Percentiles rank a stretch among this genome's conserved stretches.
Evolutionary conservation across 2,797 vertebrate species (phyloP).

Genomic region (Peromyscus eremicus): DNA sequence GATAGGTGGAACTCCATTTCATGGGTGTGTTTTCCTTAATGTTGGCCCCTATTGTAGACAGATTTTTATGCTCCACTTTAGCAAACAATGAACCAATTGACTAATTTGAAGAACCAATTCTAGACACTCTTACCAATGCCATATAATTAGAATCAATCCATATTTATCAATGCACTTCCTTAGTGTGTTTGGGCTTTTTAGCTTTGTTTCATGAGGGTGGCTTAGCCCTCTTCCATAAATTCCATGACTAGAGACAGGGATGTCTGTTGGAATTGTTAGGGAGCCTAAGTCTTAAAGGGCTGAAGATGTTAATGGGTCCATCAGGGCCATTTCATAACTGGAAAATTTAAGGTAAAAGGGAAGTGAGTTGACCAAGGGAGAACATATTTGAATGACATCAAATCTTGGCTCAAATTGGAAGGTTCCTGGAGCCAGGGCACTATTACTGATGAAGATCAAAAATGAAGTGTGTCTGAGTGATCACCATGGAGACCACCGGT

Average conservation of each 20-base stretch:
- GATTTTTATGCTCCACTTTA: neutral
- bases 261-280: neutral
- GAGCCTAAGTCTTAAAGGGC: neutral
- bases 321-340: neutral
- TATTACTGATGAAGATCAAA: neutral
- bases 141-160: neutral
- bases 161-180: neutral
- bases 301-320: neutral
- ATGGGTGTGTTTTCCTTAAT: conserved; percentile 37
- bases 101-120: neutral
- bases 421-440: neutral
- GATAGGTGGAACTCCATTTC: conserved; percentile 3
- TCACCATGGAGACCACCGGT: neutral
- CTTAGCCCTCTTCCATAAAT: neutral
- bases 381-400: neutral
- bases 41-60: neutral
- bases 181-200: neutral
- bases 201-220: neutral
- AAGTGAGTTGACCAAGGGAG: conserved; percentile 17
- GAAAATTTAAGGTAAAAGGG: conserved; percentile 31
- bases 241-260: neutral
- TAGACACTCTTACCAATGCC: conserved; percentile 3
- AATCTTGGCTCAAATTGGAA: neutral
- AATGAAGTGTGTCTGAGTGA: fast-evolving
- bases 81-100: conserved; percentile 24